Conservation (phyloP, 2,888 invertebrate genomes). For the Agapostemon virescens region DNA sequence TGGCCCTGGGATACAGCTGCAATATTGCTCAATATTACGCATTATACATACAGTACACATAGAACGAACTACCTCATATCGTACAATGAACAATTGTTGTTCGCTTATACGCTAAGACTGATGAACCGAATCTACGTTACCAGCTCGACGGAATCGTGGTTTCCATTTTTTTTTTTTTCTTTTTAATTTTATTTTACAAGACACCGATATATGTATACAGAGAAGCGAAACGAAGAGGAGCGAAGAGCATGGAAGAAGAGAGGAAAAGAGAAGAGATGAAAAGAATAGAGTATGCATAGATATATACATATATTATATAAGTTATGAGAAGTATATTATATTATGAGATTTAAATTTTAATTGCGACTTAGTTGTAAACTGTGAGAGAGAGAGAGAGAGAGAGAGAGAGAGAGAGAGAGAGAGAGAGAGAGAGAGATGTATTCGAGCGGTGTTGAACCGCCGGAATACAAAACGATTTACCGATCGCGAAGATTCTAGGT, state of each 20-base stretch:
- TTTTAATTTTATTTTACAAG: constrained; percentile 49
- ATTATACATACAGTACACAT: constrained; percentile 45
- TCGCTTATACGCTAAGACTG: constrained; percentile 64
- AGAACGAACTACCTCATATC: constrained; percentile 62
- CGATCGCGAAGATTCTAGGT: not conserved
- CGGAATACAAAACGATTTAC: constrained; percentile 10
- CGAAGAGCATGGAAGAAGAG: too few relatives aligned
- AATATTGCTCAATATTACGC: constrained; percentile 74
- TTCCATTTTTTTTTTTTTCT: not conserved
- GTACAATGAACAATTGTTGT: constrained; percentile 54
- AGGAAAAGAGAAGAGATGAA: constrained; percentile 4
- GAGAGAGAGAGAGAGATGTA: too few relatives aligned
- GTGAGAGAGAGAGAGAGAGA: too few relatives aligned
- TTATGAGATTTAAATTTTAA: constrained; percentile 55
- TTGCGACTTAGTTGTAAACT: constrained; percentile 39
- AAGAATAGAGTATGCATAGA: constrained; percentile 36
- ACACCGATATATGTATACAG: constrained; percentile 43
- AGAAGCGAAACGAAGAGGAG: too few relatives aligned
- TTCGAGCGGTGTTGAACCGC: constrained; percentile 33
- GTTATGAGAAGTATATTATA: constrained; percentile 55
- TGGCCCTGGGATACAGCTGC: constrained; percentile 78
- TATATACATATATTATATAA: constrained; percentile 34
- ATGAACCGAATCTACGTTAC: constrained; percentile 54
- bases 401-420: too few relatives aligned
- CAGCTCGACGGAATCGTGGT: constrained; percentile 34